Conservation (phyloP, 2,113 vertebrate species). For the Oenanthe melanoleuca region DNA sequence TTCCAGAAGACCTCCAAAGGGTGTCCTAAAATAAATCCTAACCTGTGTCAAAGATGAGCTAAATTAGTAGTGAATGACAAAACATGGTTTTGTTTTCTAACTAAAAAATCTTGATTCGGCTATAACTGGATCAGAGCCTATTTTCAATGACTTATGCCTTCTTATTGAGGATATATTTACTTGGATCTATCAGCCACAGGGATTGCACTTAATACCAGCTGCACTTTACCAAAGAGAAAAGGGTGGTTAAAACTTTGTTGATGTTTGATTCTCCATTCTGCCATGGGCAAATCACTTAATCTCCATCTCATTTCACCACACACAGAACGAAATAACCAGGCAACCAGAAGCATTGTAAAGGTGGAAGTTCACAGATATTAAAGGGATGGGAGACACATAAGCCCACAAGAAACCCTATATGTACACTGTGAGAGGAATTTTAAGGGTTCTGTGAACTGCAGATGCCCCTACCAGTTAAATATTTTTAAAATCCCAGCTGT, state of each 20-base stretch:
- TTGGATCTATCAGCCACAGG: not conserved
- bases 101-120: not conserved
- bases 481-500: not conserved
- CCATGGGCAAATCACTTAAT: not conserved
- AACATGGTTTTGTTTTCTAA: not conserved
- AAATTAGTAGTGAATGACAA: not conserved
- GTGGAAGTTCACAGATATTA: not conserved
- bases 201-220: constrained; percentile 13
- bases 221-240: constrained; percentile 7
- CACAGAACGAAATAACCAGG: not conserved
- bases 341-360: not conserved
- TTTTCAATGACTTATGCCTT: not conserved
- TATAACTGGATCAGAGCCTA: not conserved
- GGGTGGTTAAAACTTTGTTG: constrained; percentile 1
- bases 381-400: not conserved
- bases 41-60: not conserved
- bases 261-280: not conserved
- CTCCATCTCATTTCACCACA: constrained; percentile 26
- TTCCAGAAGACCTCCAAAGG: not conserved
- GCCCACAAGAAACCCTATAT: not conserved
- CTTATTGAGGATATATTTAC: not conserved
- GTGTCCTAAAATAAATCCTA: not conserved
- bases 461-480: not conserved
- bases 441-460: not conserved
- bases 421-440: not conserved